These are phyloP conservation scores for Periophthalmus modestus DNA, from an alignment of 2,113 vertebrate genomes.

Conservation along the genomic window DNA sequence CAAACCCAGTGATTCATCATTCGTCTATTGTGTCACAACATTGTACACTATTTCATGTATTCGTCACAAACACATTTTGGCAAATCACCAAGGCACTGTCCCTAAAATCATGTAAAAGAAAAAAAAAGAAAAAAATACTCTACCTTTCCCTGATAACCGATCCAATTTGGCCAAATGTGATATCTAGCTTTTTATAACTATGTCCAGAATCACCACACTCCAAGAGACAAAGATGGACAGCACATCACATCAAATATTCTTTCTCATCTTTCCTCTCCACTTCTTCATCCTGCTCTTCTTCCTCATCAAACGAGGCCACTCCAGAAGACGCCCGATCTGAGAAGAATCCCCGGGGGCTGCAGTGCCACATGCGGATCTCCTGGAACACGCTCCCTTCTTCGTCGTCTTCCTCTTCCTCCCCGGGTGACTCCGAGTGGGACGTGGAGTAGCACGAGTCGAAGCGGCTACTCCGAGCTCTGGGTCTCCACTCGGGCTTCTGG, in stretches of 20 bases:
- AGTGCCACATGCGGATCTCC: slow-evolving; percentile 69
- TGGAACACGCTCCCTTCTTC: slow-evolving; percentile 77
- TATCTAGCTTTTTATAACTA: slow-evolving; percentile 6
- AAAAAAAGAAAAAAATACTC: neutral
- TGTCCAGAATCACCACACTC: neutral
- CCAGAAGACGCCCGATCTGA: slow-evolving; percentile 73
- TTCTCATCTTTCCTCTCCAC: slow-evolving; percentile 59
- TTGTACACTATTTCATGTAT: neutral
- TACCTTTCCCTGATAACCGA: neutral
- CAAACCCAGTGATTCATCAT: too few species aligned
- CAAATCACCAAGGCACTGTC: neutral
- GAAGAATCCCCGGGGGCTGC: slow-evolving; percentile 67
- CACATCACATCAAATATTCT: slow-evolving; percentile 71
- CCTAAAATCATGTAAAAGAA: neutral
- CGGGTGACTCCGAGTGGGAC: slow-evolving; percentile 76
- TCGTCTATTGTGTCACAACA: too few species aligned
- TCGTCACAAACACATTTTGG: neutral
- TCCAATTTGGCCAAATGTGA: slow-evolving; percentile 8
- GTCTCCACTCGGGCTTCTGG: slow-evolving; percentile 67
- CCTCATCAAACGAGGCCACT: slow-evolving; percentile 75
- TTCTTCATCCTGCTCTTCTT: slow-evolving; percentile 59
- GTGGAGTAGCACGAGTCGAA: slow-evolving; percentile 81
- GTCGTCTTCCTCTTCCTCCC: slow-evolving; percentile 74
- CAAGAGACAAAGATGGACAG: slow-evolving; percentile 52
- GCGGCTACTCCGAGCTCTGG: slow-evolving; percentile 67